Evolutionary conservation across 1,140 invertebrate species (phyloP), one percentile per base, ranked within the genome.

Genomic region (Cyphomyrmex costatus): DNA sequence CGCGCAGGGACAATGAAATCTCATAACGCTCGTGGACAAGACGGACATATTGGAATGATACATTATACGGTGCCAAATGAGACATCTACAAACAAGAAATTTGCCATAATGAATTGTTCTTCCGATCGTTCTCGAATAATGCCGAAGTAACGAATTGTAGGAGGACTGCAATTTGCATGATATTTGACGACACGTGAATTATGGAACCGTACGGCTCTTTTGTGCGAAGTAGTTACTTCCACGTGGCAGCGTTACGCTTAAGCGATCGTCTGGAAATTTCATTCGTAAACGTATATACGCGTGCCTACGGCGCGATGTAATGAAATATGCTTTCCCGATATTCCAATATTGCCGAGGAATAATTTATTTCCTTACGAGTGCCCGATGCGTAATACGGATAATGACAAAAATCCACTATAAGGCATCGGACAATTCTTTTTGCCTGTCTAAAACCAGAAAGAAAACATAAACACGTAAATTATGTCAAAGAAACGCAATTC

Each of bases 321-420:
- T 93, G 92, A 93, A 93, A 93, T 93, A 93, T 92, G 92, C 86
- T 93, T 93, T 92, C 89, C 92, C 92, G 91, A 93, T 93, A 93
- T 92, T 93, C 91, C 92, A 92, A 93, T 93, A 92, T 93, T 91
- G 88, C 86, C 78, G 85, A 89, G 86, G 85, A 92, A 92, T 87
- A 91, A 93, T 92, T 93, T 92, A 93, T 93, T 89, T 92, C 92
- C 88, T 91, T 92, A 86, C 84, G 60, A 90, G 80, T 90, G 78
- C 58, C 74, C 61, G 68, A 53, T 51, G 80, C 42, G 86, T 86
- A 87, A 90, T 88, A 86, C 86, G 88, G 79, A 92, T 92, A 92
- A 92, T 92, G 89, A 90, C 90, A 88, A 90, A 90, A 92, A 91
- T 88, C 85, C 66, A 61, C 36, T 85, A 66, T 74, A 83, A 73